A percentile compares a stretch with the other conserved stretches of the same genome.
Conservation (phyloP, 2,797 vertebrate species). For the Gastrophryne carolinensis region DNA sequence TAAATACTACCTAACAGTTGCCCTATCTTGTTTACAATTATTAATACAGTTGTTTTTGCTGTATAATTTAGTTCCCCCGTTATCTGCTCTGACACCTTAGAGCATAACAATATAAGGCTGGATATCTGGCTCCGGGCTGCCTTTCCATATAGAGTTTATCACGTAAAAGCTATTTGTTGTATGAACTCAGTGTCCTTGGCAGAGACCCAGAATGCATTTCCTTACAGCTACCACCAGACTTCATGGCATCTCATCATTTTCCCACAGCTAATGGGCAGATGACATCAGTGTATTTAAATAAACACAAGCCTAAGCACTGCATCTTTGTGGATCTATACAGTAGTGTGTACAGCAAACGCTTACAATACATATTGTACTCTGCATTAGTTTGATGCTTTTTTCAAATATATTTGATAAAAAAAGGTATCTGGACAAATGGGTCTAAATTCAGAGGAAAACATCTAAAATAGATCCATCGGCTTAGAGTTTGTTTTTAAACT, state of each 20-base stretch:
- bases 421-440: no score
- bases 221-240: background rate
- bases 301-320: background rate
- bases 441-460: no score
- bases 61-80: no score
- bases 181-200: background rate
- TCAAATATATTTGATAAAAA: no score
- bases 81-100: background rate
- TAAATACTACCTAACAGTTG: no score
- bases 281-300: background rate
- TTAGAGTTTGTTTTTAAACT: no score
- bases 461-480: no score
- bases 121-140: background rate
- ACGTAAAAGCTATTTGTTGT: background rate
- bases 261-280: conserved; percentile 3
- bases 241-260: background rate
- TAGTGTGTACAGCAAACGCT: background rate
- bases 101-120: background rate
- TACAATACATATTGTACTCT: background rate
- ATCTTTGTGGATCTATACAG: background rate
- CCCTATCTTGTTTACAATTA: no score
- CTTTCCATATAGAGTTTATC: background rate
- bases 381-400: no score
- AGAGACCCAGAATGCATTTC: background rate
- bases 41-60: no score